Conservation (phyloP, 2,888 invertebrate genomes). For the Idaea dimidiata region DNA sequence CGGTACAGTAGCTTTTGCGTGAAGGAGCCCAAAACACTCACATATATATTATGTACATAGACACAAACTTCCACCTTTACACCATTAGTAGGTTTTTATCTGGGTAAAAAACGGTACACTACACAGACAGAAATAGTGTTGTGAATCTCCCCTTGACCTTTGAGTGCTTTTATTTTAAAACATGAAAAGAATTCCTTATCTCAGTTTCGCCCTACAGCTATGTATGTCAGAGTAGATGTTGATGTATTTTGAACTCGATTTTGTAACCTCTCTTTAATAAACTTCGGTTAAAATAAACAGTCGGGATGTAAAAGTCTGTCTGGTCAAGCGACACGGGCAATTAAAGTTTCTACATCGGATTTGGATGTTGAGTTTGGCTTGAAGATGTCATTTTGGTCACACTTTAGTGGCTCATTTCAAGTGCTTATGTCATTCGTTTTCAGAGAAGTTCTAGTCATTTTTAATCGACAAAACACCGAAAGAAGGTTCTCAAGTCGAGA, state of each 20-base stretch:
- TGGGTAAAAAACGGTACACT: not conserved
- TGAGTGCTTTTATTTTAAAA: slow-evolving; percentile 29
- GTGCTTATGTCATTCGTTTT: no score
- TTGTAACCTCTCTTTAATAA: not conserved
- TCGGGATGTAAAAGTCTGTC: not conserved
- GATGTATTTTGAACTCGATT: not conserved
- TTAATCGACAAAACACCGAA: no score
- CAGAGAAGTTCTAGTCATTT: no score
- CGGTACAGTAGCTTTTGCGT: no score
- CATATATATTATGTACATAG: no score
- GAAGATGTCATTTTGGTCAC: no score
- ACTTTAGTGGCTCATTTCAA: no score
- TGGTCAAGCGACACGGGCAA: not conserved
- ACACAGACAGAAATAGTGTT: slow-evolving; percentile 19
- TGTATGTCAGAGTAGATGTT: not conserved
- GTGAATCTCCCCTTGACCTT: slow-evolving; percentile 32
- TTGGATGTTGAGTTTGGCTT: no score
- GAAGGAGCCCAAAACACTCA: no score
- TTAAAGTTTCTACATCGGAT: no score
- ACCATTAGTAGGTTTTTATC: not conserved
- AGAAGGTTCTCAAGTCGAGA: no score
- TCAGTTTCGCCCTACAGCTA: slow-evolving; percentile 10
- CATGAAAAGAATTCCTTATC: slow-evolving; percentile 21
- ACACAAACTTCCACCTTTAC: no score
- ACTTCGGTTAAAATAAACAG: not conserved